Conservation (phyloP, 1,140 invertebrate species). For the Ostrea denselamellosa region DNA sequence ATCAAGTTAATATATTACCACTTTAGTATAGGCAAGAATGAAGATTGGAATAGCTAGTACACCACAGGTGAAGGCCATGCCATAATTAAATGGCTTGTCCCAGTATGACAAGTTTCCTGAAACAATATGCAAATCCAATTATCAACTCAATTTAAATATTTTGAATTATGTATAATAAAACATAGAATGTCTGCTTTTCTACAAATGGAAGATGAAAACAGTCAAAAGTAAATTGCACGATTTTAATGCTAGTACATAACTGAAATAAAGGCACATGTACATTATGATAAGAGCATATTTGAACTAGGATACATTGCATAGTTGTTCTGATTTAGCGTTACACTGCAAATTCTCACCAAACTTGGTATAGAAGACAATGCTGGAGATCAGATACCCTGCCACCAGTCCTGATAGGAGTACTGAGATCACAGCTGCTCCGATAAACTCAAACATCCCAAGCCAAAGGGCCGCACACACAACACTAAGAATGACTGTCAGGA, state of each 20-base stretch:
- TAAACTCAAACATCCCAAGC: constrained; percentile 80
- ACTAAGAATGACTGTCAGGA: constrained; percentile 74
- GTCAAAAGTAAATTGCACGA: too few relatives aligned
- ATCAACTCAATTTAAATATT: too few relatives aligned
- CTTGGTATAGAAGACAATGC: constrained; percentile 81
- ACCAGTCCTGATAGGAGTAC: constrained; percentile 81
- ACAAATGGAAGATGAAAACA: too few relatives aligned
- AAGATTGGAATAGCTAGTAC: constrained; percentile 80
- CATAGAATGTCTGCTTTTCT: too few relatives aligned
- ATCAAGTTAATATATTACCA: constrained; percentile 61
- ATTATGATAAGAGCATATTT: too few relatives aligned
- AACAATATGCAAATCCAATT: not conserved
- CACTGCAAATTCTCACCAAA: constrained; percentile 79
- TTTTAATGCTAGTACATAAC: too few relatives aligned
- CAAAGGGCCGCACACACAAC: constrained; percentile 80
- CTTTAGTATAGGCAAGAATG: constrained; percentile 80
- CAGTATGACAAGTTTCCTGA: constrained; percentile 82
- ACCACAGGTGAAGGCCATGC: constrained; percentile 82
- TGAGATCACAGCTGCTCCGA: constrained; percentile 82
- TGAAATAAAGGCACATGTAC: too few relatives aligned
- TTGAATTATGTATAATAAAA: too few relatives aligned
- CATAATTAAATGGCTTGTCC: constrained; percentile 82
- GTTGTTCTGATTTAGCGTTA: too few relatives aligned
- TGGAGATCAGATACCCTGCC: constrained; percentile 81
- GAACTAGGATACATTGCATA: too few relatives aligned